Evolutionary conservation across 1,140 invertebrate species (phyloP), one percentile per base, ranked within the genome.

Genomic region (Caenorhabditis brenneri): DNA sequence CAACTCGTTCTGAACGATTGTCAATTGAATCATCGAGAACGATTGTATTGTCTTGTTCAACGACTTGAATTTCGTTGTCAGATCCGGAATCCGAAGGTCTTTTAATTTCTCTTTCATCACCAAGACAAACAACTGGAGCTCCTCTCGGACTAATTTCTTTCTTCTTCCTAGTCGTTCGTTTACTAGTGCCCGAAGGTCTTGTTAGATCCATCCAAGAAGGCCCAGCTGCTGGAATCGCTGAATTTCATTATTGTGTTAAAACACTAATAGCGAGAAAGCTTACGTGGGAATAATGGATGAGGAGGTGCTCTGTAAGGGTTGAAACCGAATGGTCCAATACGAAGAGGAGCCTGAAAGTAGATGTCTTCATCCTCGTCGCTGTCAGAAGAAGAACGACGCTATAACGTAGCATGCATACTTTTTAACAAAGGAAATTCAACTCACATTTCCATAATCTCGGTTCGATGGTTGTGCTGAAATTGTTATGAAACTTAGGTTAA

Each of bases 281-380:
- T 46, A 74, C 65, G 65, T 5, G 65, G 36, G 9, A 46, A 24
- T 10, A 12, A 9, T n/a, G 65, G 22, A 46, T 24, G 65, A 9
- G 65, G 19, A 24, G 19, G 15, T 33, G 58, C 36, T 24, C 65
- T 42, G 65, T 42, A 74, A 0, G 65, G 65, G 33, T 42, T 42
- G 9, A 9, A 24, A 10, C 12, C 36, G 12, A 2, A 36, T 22
- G 65, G 65, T 7, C 65, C 65, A 33, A 74, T 12, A 24, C 33
- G 65, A 46, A 74, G 65, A 24, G 65, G 65, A 9, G 65, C 65
- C 65, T 74, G 65, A 74, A 74, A 74, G 65, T 74, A 74, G 65
- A 74, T 74, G 36, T 74, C 65, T 22, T 74, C 65, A 31, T 74
- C 65, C 22, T 74, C 36, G 36, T 74, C 65, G 65, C 36, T 74